These are phyloP conservation scores for Thryonomys swinderianus DNA, from an alignment of 2,113 vertebrate genomes.

Conservation along the genomic window DNA sequence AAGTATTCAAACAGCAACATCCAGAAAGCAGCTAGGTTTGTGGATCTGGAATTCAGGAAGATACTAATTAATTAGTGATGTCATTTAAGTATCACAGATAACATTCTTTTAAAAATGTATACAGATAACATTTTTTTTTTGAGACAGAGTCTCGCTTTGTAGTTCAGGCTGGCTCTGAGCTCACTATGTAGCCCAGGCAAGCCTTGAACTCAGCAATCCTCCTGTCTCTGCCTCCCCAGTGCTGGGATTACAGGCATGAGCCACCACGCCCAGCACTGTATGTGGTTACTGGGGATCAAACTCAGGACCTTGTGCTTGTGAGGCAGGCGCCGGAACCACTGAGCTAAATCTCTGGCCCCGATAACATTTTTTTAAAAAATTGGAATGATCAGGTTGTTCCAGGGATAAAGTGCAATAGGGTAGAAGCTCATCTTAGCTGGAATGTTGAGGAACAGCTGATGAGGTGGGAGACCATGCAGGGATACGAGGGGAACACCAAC, in stretches of 20 bases:
- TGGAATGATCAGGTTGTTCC: background rate
- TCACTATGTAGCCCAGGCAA: too few species aligned
- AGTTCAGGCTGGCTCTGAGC: too few species aligned
- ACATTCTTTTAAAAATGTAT: background rate
- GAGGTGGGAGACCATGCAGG: rapidly evolving
- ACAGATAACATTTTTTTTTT: too few species aligned
- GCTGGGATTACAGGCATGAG: too few species aligned
- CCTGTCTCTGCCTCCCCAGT: too few species aligned
- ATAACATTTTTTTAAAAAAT: background rate
- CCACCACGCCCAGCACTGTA: too few species aligned
- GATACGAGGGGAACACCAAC: background rate
- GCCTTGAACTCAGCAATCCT: too few species aligned
- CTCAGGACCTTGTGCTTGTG: too few species aligned
- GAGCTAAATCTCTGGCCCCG: too few species aligned
- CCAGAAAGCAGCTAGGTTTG: background rate
- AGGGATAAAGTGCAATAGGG: background rate
- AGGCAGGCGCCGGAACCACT: too few species aligned
- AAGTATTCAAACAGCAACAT: background rate
- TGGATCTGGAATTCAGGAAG: background rate
- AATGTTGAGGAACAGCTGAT: background rate
- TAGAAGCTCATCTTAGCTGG: background rate
- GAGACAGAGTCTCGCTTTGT: too few species aligned
- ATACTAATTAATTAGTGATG: background rate
- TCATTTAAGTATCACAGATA: background rate
- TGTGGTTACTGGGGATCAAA: too few species aligned